Base-by-base conservation (phyloP, 2,888 invertebrate species). In the Metallyticus violacea region DNA sequence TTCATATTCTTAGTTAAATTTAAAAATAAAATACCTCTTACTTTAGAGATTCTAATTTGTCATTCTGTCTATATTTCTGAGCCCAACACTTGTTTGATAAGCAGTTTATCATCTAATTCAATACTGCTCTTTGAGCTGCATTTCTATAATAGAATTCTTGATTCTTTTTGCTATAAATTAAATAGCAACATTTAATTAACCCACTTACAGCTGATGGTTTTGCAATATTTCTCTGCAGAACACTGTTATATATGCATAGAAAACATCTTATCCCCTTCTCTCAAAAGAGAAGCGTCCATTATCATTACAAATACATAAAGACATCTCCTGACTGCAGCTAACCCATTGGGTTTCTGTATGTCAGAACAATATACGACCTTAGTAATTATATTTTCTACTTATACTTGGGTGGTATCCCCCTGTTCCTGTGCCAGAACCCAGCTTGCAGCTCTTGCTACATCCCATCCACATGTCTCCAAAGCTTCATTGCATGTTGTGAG, bases 401-500 rank as follows among this genome's bases (percentile, higher is more conserved):
- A 88, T 26, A 89, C 89, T 85, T 89, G 88, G 1, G 89, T 89
- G 6, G 88, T 88, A 77, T 89, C 88, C 4, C 86, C 87, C 29
- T 87, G 88, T 27, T 88, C 88, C 86, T 87, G 87, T 77, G 93
- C 90, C 9, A 94, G 90, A 88, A 96, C 92, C 90, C 94, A 93
- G 86, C 94, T 93, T 2, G 95, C 94, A 1, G 96, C 96, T 89
- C 94, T 94, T 7, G 93, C 93, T 9, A 95, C 94, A 90, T 96
- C 95, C 92, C 96, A 96, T 87, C 93, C 92, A 28, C 94, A 93
- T 82, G 93, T 93, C 85, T 94, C 93, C 25, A 96, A 92, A 26
- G 95, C 94, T 26, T 92, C 91, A 87, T 91, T 91, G 89, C 94
- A 94, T 62, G 86, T 77, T 28, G 27, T 82, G 62, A 85, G 86